Evolutionary conservation across 2,888 invertebrate species (phyloP).

Genomic region (Apomyelois bistriatella): DNA sequence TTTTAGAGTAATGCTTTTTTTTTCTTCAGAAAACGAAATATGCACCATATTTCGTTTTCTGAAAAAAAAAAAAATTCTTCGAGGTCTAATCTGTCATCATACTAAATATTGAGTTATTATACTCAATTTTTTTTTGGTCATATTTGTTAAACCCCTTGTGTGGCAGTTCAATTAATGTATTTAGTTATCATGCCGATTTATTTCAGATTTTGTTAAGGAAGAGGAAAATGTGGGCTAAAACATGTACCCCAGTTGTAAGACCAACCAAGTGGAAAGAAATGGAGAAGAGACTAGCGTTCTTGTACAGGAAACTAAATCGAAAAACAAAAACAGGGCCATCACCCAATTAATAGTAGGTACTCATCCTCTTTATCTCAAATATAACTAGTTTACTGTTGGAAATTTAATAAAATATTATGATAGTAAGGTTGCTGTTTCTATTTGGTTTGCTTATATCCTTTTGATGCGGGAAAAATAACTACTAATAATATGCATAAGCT

Average conservation of each 20-base stretch:
- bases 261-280: constrained; percentile 90
- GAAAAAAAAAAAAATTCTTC: no score
- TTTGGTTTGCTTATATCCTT: no score
- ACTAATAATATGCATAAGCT: no score
- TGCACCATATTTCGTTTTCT: no score
- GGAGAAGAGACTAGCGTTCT: constrained; percentile 85
- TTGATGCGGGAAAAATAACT: no score
- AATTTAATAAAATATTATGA: background rate
- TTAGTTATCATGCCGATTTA: background rate
- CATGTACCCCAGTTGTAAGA: constrained; percentile 79
- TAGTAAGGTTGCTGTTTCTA: background rate
- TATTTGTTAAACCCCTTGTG: no score
- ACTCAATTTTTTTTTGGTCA: no score
- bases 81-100: no score
- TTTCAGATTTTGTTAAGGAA: constrained; percentile 83
- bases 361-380: background rate
- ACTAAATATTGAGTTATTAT: no score
- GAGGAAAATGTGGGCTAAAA: constrained; percentile 81
- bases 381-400: background rate
- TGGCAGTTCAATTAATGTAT: no score
- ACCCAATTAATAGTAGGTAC: constrained; percentile 36
- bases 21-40: no score
- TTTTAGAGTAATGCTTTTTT: no score
- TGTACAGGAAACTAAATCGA: constrained; percentile 88
- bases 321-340: constrained; percentile 86